A percentile compares a stretch with the other conserved stretches of the same genome.
Evolutionary conservation across 2,888 invertebrate species (phyloP).

Genomic region (Biston stratarius): DNA sequence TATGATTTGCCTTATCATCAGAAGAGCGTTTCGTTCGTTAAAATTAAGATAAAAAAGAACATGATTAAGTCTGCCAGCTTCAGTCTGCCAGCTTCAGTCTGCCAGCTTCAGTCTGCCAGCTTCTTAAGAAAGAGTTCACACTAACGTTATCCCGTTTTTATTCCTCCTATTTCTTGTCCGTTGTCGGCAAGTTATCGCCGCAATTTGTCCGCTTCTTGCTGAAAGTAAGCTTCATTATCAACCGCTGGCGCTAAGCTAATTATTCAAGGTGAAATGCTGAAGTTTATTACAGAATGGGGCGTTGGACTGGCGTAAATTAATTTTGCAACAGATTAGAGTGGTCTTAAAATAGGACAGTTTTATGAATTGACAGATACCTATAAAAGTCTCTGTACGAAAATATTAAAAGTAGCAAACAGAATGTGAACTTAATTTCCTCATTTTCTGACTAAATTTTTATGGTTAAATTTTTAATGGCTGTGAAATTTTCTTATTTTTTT

Average conservation of each 20-base stretch:
- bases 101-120: not conserved
- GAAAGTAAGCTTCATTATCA: conserved; percentile 42
- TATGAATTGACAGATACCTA: too few relatives aligned
- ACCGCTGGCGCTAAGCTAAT: conserved; percentile 41
- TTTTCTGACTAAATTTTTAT: too few relatives aligned
- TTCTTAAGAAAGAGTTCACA: conserved; percentile 32
- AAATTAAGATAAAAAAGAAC: too few relatives aligned
- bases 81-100: too few relatives aligned
- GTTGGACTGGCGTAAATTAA: conserved; percentile 30
- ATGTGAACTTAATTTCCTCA: too few relatives aligned
- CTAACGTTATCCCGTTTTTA: conserved; percentile 39
- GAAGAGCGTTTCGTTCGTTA: too few relatives aligned
- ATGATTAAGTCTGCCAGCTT: not conserved
- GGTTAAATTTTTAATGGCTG: too few relatives aligned
- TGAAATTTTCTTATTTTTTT: too few relatives aligned
- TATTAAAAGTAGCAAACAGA: not conserved
- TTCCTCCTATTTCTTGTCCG: conserved; percentile 46
- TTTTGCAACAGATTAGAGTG: conserved; percentile 19
- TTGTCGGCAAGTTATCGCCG: conserved; percentile 55
- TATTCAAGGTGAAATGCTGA: conserved; percentile 38
- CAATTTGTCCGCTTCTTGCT: conserved; percentile 56
- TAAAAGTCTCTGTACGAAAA: not conserved
- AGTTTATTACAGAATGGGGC: conserved; percentile 30
- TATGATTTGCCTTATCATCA: too few relatives aligned
- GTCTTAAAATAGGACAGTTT: not conserved